Evolutionary conservation across 2,797 vertebrate genomes (phyloP), one percentile per base, ranked within the genome.

Genomic region (Thripadectes ignobilis): DNA sequence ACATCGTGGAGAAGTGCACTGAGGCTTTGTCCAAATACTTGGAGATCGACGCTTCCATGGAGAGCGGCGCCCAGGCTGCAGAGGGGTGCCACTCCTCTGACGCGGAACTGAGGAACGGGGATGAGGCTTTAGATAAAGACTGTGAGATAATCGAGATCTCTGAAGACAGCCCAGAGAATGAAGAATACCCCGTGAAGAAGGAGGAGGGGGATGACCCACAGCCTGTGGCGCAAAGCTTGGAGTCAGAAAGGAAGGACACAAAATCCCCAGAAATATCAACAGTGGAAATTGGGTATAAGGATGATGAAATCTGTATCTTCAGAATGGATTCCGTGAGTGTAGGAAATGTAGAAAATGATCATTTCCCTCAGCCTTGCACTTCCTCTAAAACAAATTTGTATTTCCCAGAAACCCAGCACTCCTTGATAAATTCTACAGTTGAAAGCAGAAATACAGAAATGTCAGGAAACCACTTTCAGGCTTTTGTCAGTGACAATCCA

Each of bases 1-100:
- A 99, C 94, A 99, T 99, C 34, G 99, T 99, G 81, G 99, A 99
- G 96, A 99, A 99, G 94, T 99, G 99, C 94, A 98, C 98, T 2
- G 98, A 98, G 85, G 98, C 98, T 14, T 87, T 98, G 75, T 98
- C 98, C 3, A 97, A 97, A 26, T 98, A 98, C 86, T 48, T 98
- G 65, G 98, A 98, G 88, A 97, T 97, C 17, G 98, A 98, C 1
- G 96, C 97, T 27, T 92, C 97, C 38, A 89, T 98, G 96, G 97
- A 98, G 95, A 96, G 93, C 6, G 43, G 81, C 8, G 24, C 49
- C 6, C 95, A 95, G 30, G 87, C 91, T 18, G 54, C 81, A 1
- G 97, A 98, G 84, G 88, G 96, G 3, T 98, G 98, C 79, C 97
- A 98, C 3, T 98, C 97, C 7, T 97, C 98, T 0, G 97, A 98